Percentiles rank a stretch among this genome's conserved stretches.
These are phyloP conservation scores for Oscheius sp. DNA, from an alignment of 1,140 invertebrate species.

Conservation along the genomic window DNA sequence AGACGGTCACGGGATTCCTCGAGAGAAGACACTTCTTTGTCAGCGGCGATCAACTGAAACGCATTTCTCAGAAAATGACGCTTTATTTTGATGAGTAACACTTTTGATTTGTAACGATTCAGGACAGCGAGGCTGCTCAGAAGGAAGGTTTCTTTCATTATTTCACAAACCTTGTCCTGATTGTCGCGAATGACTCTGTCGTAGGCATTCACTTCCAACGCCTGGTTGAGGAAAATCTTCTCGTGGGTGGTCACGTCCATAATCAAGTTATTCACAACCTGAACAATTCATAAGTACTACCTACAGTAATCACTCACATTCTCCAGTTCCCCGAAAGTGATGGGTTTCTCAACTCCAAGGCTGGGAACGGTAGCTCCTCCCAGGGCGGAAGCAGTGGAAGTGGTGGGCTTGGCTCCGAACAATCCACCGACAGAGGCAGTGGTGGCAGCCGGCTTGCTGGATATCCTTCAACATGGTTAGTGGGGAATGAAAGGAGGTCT, in stretches of 20 bases:
- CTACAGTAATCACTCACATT: neutral
- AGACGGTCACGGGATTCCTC: neutral
- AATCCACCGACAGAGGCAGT: neutral
- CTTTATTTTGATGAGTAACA: neutral
- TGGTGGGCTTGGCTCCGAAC: neutral
- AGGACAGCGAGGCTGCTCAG: neutral
- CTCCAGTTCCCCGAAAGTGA: neutral
- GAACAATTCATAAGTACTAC: neutral
- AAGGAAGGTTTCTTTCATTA: neutral
- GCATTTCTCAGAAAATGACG: too few species aligned
- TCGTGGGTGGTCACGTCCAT: slow-evolving; percentile 1
- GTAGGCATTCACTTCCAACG: neutral
- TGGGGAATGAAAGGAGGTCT: too few species aligned
- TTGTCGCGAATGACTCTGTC: neutral
- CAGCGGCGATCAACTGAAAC: slow-evolving; percentile 1
- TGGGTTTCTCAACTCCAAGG: neutral
- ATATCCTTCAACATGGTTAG: too few species aligned
- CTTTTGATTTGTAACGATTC: neutral
- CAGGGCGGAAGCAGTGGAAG: neutral
- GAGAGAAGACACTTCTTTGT: neutral
- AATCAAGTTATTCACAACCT: slow-evolving; percentile 1
- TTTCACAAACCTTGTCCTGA: neutral
- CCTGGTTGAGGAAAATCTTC: slow-evolving; percentile 19
- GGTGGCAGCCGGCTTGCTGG: neutral
- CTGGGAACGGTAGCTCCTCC: neutral